Evolutionary conservation across 2,113 vertebrate genomes (phyloP).

Genomic region (Xiphophorus hellerii): DNA sequence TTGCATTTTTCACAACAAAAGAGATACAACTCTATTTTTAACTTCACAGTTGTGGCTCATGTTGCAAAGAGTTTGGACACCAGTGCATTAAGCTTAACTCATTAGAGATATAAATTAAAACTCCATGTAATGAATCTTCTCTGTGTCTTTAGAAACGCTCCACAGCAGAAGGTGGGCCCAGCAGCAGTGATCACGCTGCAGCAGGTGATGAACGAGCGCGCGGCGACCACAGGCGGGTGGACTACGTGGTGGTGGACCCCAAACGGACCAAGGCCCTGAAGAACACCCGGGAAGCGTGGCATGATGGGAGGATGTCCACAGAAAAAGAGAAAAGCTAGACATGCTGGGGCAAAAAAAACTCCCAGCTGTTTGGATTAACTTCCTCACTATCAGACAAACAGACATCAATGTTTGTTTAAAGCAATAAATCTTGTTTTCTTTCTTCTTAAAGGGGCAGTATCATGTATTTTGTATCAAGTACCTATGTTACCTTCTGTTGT

Average conservation of each 20-base stretch:
- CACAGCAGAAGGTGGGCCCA: constrained; percentile 80
- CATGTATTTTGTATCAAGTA: too few species aligned
- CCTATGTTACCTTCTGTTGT: too few species aligned
- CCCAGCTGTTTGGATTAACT: too few species aligned
- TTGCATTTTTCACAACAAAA: too few species aligned
- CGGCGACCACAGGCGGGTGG: constrained; percentile 79
- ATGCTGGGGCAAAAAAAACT: neutral
- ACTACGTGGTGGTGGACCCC: constrained; percentile 94
- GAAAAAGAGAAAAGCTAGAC: constrained; percentile 82
- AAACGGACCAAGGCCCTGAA: constrained; percentile 90
- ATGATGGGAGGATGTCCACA: constrained; percentile 90
- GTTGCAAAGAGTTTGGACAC: too few species aligned
- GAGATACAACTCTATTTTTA: too few species aligned
- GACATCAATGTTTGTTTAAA: neutral
- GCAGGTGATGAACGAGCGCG: constrained; percentile 55
- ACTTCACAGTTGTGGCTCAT: too few species aligned
- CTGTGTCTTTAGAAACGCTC: constrained; percentile 81
- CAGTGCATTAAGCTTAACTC: too few species aligned
- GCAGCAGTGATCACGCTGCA: constrained; percentile 60
- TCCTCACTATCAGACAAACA: neutral
- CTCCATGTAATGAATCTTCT: neutral
- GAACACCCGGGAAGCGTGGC: constrained; percentile 92
- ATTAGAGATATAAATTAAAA: accelerated
- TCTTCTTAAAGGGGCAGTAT: neutral
- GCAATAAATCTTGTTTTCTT: neutral